Conservation (phyloP, 2,113 vertebrate species). For the Pterocles gutturalis region DNA sequence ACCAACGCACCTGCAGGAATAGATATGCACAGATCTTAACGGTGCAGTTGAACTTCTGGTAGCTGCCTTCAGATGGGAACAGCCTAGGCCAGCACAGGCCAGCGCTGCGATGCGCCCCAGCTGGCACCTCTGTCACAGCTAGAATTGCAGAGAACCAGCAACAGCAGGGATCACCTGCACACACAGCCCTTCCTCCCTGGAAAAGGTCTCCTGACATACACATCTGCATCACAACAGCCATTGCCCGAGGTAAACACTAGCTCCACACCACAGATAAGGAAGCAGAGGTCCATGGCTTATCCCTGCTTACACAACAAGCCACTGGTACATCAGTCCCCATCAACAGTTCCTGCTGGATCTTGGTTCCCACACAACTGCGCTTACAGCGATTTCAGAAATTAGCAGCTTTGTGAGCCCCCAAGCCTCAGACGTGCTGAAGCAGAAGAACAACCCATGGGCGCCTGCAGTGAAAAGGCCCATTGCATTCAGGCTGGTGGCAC, state of each 20-base stretch:
- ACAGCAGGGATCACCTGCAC: not conserved
- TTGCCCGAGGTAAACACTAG: not conserved
- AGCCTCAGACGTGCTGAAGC: not conserved
- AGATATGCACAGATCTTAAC: not conserved
- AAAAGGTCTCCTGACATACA: not conserved
- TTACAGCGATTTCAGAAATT: not conserved
- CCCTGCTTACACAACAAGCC: not conserved
- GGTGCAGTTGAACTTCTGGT: not conserved
- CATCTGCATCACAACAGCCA: not conserved
- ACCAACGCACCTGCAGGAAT: not conserved
- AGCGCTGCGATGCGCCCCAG: accelerated
- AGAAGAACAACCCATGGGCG: not conserved
- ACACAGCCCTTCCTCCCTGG: not conserved
- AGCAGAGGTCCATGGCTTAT: not conserved
- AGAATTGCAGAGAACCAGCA: not conserved
- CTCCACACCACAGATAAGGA: not conserved
- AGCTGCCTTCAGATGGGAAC: not conserved
- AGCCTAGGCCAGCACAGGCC: not conserved
- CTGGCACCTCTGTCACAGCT: not conserved
- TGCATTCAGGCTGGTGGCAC: not conserved
- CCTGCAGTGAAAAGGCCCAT: not conserved
- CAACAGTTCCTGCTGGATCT: not conserved
- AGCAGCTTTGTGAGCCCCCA: not conserved
- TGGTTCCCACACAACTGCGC: not conserved
- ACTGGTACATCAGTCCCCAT: not conserved